phyloP scores from a whole-genome alignment of 2,888 invertebrate genomes.

The Patella caerulea region DNA sequence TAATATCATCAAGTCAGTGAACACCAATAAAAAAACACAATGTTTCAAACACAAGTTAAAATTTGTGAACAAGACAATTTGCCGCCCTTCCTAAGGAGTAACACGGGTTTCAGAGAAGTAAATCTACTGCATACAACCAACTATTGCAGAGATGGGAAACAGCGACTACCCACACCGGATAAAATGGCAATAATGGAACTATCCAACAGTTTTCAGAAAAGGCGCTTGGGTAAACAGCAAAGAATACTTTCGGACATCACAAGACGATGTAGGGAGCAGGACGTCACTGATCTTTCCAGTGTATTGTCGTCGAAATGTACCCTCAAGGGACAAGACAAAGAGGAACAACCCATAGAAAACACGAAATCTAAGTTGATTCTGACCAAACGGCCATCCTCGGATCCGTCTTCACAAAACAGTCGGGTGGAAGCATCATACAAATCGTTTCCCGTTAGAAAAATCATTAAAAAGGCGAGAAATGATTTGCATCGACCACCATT shows the following conservation, averaged over 20 bases:
- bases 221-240: conserved; percentile 61
- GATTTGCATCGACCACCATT: neutral
- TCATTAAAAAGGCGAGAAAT: conserved; percentile 38
- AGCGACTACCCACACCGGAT: conserved; percentile 57
- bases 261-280: conserved; percentile 61
- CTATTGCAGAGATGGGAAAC: conserved; percentile 46
- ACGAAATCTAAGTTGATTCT: neutral
- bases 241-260: conserved; percentile 60
- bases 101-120: conserved; percentile 42
- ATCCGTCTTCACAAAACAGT: neutral
- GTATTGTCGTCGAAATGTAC: conserved; percentile 48
- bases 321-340: conserved; percentile 21
- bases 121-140: conserved; percentile 46
- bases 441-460: conserved; percentile 53
- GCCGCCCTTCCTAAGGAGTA: conserved; percentile 46
- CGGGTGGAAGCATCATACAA: conserved; percentile 42
- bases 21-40: neutral
- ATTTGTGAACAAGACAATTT: neutral
- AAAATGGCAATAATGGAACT: conserved; percentile 60
- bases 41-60: neutral
- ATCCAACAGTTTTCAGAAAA: conserved; percentile 55
- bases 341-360: neutral
- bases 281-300: conserved; percentile 54
- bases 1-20: too few relatives aligned
- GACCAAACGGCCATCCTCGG: neutral